These are phyloP conservation scores for Euglossa dilemma DNA, from an alignment of 1,140 invertebrate species.

Conservation along the genomic window DNA sequence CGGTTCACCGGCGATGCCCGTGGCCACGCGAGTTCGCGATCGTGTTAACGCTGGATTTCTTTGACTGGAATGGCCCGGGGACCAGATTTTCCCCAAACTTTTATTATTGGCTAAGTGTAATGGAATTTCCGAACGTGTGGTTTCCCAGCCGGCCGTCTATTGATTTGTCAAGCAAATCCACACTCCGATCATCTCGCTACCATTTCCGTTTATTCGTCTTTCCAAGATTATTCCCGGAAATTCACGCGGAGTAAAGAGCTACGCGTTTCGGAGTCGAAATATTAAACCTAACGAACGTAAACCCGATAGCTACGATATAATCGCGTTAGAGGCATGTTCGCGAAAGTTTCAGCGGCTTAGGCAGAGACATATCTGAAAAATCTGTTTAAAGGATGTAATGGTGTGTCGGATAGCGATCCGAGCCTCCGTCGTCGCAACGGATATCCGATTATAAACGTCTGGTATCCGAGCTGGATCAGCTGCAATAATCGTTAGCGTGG, in stretches of 20 bases:
- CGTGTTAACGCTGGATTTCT: constrained; percentile 37
- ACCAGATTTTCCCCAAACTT: background rate
- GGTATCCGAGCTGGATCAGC: constrained; percentile 45
- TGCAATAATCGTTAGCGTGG: constrained; percentile 58
- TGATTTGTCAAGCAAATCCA: no score
- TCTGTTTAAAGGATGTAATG: constrained; percentile 15
- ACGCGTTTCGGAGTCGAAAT: background rate
- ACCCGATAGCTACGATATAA: no score
- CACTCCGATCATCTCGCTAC: no score
- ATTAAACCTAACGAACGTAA: background rate
- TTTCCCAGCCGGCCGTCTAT: background rate
- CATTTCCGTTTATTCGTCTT: no score
- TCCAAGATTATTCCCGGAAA: no score
- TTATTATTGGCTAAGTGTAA: background rate
- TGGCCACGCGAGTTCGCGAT: constrained; percentile 44
- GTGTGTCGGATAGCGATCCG: background rate
- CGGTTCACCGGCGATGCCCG: constrained; percentile 54
- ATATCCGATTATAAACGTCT: constrained; percentile 29
- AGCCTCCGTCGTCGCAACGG: constrained; percentile 5
- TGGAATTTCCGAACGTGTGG: background rate
- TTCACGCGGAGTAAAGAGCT: no score
- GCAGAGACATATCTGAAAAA: background rate
- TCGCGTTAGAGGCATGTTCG: background rate
- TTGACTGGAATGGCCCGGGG: background rate
- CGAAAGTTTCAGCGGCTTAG: background rate